Conservation (phyloP, 1,140 invertebrate species). For the Ladona fulva region DNA sequence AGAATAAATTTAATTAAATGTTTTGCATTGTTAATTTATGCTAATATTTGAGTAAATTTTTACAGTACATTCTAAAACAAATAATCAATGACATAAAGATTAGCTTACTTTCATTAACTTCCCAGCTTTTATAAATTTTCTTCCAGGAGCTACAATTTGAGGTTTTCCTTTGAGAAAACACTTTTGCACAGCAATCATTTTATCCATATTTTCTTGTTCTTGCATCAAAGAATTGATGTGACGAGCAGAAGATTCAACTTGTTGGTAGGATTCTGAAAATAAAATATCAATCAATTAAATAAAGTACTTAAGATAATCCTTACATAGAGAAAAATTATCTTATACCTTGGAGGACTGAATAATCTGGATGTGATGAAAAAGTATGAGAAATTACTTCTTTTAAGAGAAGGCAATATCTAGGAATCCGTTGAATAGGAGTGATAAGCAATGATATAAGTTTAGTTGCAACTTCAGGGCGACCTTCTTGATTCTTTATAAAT, state of each 20-base stretch:
- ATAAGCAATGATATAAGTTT: conserved; percentile 63
- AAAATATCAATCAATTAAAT: not conserved
- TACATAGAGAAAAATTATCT: conserved; percentile 11
- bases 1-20: not conserved
- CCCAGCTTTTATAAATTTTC: conserved; percentile 60
- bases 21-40: not conserved
- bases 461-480: conserved; percentile 54
- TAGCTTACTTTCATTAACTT: conserved; percentile 50
- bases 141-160: conserved; percentile 56
- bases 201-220: conserved; percentile 61
- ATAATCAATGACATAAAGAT: not conserved
- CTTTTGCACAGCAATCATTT: conserved; percentile 56
- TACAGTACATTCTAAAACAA: too few species aligned
- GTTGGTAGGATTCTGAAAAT: conserved; percentile 49
- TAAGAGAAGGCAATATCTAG: conserved; percentile 61
- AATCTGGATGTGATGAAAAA: conserved; percentile 47
- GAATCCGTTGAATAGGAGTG: conserved; percentile 65
- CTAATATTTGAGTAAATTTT: not conserved
- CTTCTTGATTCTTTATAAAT: conserved; percentile 55
- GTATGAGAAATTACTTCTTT: conserved; percentile 58
- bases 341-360: conserved; percentile 39
- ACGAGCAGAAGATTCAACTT: conserved; percentile 54
- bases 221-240: conserved; percentile 62
- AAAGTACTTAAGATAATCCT: too few species aligned
- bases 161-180: conserved; percentile 47